Evolutionary conservation across 2,113 vertebrate species (phyloP), one percentile per base, ranked within the genome.

Genomic region (Ahaetulla prasina): DNA sequence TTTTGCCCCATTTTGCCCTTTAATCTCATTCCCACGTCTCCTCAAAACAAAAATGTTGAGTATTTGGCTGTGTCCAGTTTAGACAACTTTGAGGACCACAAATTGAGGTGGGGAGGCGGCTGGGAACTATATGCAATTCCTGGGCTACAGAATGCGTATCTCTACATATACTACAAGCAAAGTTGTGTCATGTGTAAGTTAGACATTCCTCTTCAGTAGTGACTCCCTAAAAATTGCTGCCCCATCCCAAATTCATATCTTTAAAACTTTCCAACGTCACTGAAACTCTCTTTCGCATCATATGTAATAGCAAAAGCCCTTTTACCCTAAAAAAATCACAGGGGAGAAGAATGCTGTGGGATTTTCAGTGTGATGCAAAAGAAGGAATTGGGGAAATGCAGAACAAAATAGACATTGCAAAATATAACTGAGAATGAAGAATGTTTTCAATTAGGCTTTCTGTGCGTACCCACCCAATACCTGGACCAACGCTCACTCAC

Each of bases 401-500:
- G 50, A 91, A 85, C 18, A 35, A 80, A 90, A 39, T 14, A 11
- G 25, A 35, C 47, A 30, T 27, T 45, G 23, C 55, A 60, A 10
- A 60, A 10, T 60, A 60, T 27, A 30, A 11, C 18, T 49, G 9
- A n/a, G 14, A 49, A 18, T 25, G 90, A 6, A n/a, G 53, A 47
- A 3, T 22, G 27, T 54, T 14, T 27, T 7, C 7, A 25, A 3
- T 1, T 60, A 43, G 39, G 47, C n/a, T 68, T 63, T 25, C 54
- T 39, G 5, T 30, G 23, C 30, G 25, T 74, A 50, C 27, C 18
- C 27, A 16, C 49, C 9, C 27, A 35, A 43, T 35, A 45, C 55
- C 39, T n/a, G 47, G 16, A 85, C 16, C 68, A 12, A 30, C 43
- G 45, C n/a, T 23, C 39, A 30, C 27, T 90, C 86, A 95, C 95